Base-by-base conservation (phyloP, 2,888 invertebrate species). In the Prenolepis imparis region DNA sequence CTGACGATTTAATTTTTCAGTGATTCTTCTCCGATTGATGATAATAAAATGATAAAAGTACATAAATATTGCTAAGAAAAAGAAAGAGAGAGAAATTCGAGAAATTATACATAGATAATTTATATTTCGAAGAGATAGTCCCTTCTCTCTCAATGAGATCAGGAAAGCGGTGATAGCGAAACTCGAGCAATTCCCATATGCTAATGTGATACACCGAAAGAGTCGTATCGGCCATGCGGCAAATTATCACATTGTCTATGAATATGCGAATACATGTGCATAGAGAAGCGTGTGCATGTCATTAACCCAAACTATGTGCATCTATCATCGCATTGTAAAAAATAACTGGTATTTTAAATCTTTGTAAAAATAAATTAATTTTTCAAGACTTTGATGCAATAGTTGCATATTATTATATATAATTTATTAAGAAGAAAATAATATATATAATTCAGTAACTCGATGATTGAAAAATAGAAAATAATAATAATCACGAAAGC, bases 141-240 rank as follows among this genome's bases (percentile, higher is more conserved):
- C 18, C 48, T 52, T 52, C 52, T 52, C 52, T n/a, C n/a, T 82
- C 74, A 48, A 39, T 52, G 80, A 82, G 61, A 86, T 80, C 61
- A 52, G 68, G 55, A 66, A 52, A 75, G 85, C 18, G 84, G 77
- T 84, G 83, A 86, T 90, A 87, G 84, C 84, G 84, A 89, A 89
- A 89, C 84, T 89, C 84, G 68, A 80, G 73, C 86, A 90, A 91
- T 91, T 91, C 90, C 87, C 89, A 88, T 91, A 91, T 91, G 91
- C 90, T 90, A 91, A 91, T 91, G 87, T 44, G 86, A 91, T 87
- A 77, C 88, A 85, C 72, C 86, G 87, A 91, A 92, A 89, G 90
- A 90, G 86, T 89, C 86, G 83, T 87, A 88, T 86, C 87, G 87
- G 85, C 89, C 89, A 88, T 86, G 83, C 86, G 87, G 88, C 88